Conservation (phyloP, 2,888 invertebrate genomes). For the Amaurobius ferox region DNA sequence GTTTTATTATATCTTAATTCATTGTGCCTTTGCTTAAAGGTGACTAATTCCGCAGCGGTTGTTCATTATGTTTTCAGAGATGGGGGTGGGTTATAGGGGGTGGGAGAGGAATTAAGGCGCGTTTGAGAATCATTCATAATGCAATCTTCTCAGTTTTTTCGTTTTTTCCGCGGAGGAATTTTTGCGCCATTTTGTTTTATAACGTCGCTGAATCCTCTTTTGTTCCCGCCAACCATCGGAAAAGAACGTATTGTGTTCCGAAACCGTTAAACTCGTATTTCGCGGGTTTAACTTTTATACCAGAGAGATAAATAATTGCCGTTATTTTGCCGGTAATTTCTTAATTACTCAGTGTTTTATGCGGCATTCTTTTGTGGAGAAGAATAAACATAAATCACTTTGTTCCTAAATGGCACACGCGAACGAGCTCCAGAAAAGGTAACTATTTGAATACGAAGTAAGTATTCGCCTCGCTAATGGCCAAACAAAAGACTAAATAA, state of each 20-base stretch:
- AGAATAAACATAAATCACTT: constrained; percentile 62
- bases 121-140: constrained; percentile 60
- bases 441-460: constrained; percentile 39
- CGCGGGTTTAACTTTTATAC: constrained; percentile 11
- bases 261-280: constrained; percentile 25
- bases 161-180: constrained; percentile 28
- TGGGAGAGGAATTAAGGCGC: constrained; percentile 34
- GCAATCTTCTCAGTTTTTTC: constrained; percentile 29
- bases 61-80: constrained; percentile 37
- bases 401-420: constrained; percentile 31
- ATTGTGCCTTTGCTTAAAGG: constrained; percentile 33
- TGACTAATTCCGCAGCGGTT: constrained; percentile 55
- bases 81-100: background rate
- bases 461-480: constrained; percentile 43
- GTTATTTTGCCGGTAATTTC: constrained; percentile 63
- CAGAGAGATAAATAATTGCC: constrained; percentile 52
- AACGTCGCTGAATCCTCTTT: constrained; percentile 1
- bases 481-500: constrained; percentile 49
- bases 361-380: constrained; percentile 29
- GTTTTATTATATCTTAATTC: constrained; percentile 71
- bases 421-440: constrained; percentile 18
- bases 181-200: constrained; percentile 20
- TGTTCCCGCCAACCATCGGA: constrained; percentile 19
- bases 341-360: constrained; percentile 59
- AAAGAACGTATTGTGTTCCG: background rate